These are phyloP conservation scores for Pteronotus mesoamericanus DNA, from an alignment of 2,797 vertebrate genomes.

Conservation along the genomic window DNA sequence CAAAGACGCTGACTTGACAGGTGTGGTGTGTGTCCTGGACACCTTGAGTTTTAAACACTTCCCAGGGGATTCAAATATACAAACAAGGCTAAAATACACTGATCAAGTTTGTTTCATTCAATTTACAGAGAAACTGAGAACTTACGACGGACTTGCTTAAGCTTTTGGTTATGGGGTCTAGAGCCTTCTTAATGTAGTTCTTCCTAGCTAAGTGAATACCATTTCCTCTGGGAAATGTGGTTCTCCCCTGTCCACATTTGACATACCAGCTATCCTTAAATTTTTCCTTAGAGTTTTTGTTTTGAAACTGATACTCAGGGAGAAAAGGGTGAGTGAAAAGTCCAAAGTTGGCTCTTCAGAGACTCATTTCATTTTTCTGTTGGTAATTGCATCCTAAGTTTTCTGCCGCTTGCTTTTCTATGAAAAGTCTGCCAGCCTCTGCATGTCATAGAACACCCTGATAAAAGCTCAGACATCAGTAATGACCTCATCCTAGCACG, in stretches of 20 bases:
- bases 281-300: background rate
- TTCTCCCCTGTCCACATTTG: background rate
- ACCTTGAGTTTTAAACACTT: background rate
- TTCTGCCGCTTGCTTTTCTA: background rate
- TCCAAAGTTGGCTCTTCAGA: background rate
- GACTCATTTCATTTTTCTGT: background rate
- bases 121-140: constrained; percentile 11
- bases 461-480: background rate
- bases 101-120: background rate
- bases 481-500: background rate
- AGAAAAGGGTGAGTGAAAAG: background rate
- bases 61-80: background rate
- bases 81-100: background rate
- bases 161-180: background rate
- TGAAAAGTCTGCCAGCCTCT: background rate
- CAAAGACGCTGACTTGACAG: background rate
- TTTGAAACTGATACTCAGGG: background rate
- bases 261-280: background rate
- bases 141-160: background rate
- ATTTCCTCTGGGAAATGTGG: background rate
- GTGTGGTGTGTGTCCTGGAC: background rate
- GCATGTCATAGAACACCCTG: background rate
- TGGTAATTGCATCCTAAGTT: background rate
- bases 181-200: background rate
- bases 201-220: background rate